Evolutionary conservation across 92 coral and sea anemone genomes (phyloP), one percentile per base, ranked within the genome.

Genomic region (Phymanthus crucifer): DNA sequence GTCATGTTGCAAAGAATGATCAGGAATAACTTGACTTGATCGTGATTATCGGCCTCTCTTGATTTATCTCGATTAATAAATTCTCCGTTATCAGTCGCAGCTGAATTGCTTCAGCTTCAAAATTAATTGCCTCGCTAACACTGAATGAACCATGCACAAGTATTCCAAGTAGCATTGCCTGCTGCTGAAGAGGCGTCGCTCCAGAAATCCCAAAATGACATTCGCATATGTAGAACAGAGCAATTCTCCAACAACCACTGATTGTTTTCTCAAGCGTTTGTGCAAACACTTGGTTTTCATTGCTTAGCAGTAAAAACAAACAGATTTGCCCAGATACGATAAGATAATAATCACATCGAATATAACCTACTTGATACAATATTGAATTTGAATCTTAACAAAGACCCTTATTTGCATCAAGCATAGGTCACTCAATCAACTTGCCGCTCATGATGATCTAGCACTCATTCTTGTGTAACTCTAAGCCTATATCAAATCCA

Each of bases 281-380:
- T 54, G 68, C 68, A 61, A 74, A 74, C 66, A 47, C 66, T 27
- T 43, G 23, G 64, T 32, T 75, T 57, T 31, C 80, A 75, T 38
- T 54, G 66, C 64, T 75, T 56, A 46, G 14, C 17, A 61, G 37
- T 35, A 45, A 46, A 74, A 45, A 46, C 66, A 32, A 75, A 77
- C 46, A 17, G 81, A 77, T 77, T 35, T 77, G 18, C 17, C 64
- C 66, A 77, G 31, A 65, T 37, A 37, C 45, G 40, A 48, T 35
- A 64, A 29, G 27, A 37, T 18, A 32, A 35, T n/a, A 71, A 77
- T 77, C 57, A 77, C 31, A 64, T 77, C 72, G 72, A 77, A 77
- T 61, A 45, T 52, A 37, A 77, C 14, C 81, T 77, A 61, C 72
- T 77, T 52, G 68, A 37, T 64, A 64, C 72, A 34, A 38, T 61